Conservation (phyloP, 2,797 vertebrate species). For the Distichodus sexfasciatus region DNA sequence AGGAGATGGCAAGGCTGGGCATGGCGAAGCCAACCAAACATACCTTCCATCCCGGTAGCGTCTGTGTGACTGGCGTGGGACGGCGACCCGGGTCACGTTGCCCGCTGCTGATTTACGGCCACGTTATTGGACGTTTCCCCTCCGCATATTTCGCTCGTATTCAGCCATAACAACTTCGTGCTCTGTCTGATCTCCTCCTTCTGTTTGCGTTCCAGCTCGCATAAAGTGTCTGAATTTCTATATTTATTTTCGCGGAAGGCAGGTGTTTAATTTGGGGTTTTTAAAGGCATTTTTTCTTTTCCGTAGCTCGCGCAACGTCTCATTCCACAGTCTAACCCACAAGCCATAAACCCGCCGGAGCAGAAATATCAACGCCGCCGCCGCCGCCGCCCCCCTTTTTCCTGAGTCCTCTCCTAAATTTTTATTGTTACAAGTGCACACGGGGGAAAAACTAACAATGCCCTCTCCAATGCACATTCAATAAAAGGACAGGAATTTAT, state of each 20-base stretch:
- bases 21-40: conserved; percentile 36
- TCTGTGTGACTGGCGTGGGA: conserved; percentile 14
- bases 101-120: conserved; percentile 38
- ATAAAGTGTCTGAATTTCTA: conserved; percentile 54
- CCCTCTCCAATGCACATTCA: conserved; percentile 52
- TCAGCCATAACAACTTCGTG: conserved; percentile 48
- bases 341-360: conserved; percentile 60
- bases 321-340: conserved; percentile 53
- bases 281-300: conserved; percentile 54
- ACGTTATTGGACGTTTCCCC: conserved; percentile 35
- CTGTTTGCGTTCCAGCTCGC: conserved; percentile 39
- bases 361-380: conserved; percentile 55
- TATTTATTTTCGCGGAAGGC: conserved; percentile 50
- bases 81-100: conserved; percentile 33
- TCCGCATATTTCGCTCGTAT: conserved; percentile 24
- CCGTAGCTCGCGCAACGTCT: conserved; percentile 55
- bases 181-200: conserved; percentile 41
- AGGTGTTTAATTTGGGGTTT: conserved; percentile 56
- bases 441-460: conserved; percentile 53
- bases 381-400: conserved; percentile 31
- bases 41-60: conserved; percentile 18
- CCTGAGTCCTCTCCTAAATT: conserved; percentile 14
- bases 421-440: conserved; percentile 53
- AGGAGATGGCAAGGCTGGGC: conserved; percentile 25
- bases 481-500: conserved; percentile 55